Percentiles rank a stretch among this genome's conserved stretches.
These are phyloP conservation scores for Diogma glabrata DNA, from an alignment of 2,888 invertebrate species.

Conservation along the genomic window DNA sequence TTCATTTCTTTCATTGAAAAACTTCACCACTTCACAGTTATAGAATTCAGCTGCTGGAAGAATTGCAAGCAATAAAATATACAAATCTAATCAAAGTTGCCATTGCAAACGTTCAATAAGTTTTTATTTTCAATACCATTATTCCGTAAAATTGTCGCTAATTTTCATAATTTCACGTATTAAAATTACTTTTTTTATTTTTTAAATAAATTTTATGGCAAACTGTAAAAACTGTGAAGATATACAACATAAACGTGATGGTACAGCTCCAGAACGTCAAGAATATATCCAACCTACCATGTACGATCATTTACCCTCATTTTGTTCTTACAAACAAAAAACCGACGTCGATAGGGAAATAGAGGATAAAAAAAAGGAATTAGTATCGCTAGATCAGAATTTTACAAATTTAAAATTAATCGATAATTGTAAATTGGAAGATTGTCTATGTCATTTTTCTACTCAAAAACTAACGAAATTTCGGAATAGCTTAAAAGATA, in stretches of 20 bases:
- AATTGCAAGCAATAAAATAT: too few relatives aligned
- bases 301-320: slow-evolving; percentile 25
- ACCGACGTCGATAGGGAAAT: slow-evolving; percentile 19
- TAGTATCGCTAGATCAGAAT: slow-evolving; percentile 21
- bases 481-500: not conserved
- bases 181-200: too few relatives aligned
- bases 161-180: too few relatives aligned
- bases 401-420: slow-evolving; percentile 21
- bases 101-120: too few relatives aligned
- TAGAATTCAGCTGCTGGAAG: too few relatives aligned
- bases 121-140: too few relatives aligned
- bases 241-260: slow-evolving; percentile 18
- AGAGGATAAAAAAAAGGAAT: slow-evolving; percentile 18
- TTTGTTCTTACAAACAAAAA: slow-evolving; percentile 21
- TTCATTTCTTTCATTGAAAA: too few relatives aligned
- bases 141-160: too few relatives aligned
- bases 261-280: slow-evolving; percentile 21
- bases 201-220: too few relatives aligned
- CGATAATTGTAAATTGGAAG: slow-evolving; percentile 14
- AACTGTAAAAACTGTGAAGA: slow-evolving; percentile 25
- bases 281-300: slow-evolving; percentile 23
- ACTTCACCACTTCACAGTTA: too few relatives aligned
- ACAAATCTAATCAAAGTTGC: too few relatives aligned
- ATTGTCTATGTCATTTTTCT: slow-evolving; percentile 11
- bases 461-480: slow-evolving; percentile 1